These are phyloP conservation scores for Cydia fagiglandana DNA, from an alignment of 1,140 invertebrate species.

Conservation along the genomic window DNA sequence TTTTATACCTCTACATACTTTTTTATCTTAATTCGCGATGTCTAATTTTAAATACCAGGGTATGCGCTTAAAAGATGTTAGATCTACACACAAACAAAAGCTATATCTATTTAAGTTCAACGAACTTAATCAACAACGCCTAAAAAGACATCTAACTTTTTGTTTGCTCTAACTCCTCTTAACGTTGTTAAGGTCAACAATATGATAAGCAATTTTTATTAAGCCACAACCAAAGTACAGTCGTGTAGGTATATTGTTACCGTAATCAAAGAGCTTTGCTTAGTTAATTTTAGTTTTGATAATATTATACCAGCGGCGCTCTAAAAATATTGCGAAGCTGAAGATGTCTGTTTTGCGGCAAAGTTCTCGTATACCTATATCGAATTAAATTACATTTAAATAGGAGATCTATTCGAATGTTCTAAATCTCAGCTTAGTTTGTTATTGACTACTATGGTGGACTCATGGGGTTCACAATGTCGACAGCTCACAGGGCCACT, in stretches of 20 bases:
- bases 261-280: background rate
- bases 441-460: too few relatives aligned
- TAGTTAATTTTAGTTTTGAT: background rate
- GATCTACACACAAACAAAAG: background rate
- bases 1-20: too few relatives aligned
- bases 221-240: background rate
- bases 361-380: too few relatives aligned
- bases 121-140: background rate
- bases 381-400: too few relatives aligned
- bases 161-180: conserved; percentile 2
- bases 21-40: too few relatives aligned
- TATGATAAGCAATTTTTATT: background rate
- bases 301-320: too few relatives aligned
- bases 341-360: too few relatives aligned
- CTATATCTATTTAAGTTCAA: background rate
- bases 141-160: background rate
- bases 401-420: too few relatives aligned
- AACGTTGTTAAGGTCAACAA: background rate
- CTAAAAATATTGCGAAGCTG: too few relatives aligned
- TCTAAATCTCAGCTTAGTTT: too few relatives aligned
- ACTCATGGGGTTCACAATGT: too few relatives aligned
- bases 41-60: background rate
- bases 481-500: too few relatives aligned
- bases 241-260: background rate
- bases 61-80: background rate